These are phyloP conservation scores for Toxotes chatareus DNA, from an alignment of 2,113 vertebrate genomes.

Conservation along the genomic window DNA sequence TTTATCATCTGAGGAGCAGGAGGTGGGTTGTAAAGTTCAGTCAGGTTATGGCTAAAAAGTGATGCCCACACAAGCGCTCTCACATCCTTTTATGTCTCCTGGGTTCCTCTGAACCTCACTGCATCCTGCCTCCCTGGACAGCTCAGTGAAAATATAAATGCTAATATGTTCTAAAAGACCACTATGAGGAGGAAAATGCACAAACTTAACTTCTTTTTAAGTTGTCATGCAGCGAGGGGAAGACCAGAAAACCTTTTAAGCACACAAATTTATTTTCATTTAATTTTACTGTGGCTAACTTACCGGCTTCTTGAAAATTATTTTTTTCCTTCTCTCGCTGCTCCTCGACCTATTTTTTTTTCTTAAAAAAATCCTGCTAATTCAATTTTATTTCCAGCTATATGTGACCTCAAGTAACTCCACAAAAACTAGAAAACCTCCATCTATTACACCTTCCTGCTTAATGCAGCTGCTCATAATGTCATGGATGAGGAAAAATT, in stretches of 20 bases:
- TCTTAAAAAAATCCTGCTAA: neutral
- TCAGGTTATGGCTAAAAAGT: slow-evolving; percentile 2
- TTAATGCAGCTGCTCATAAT: slow-evolving; percentile 34
- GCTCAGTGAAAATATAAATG: slow-evolving; percentile 6
- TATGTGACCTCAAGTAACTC: neutral
- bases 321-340: no score
- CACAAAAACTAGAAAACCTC: neutral
- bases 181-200: neutral
- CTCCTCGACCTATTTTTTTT: neutral
- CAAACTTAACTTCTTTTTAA: neutral
- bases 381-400: neutral
- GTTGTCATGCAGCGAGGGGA: neutral
- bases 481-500: slow-evolving; percentile 34
- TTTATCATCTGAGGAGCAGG: slow-evolving; percentile 37
- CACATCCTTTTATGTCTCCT: slow-evolving; percentile 19
- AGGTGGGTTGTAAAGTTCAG: slow-evolving; percentile 10
- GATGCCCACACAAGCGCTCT: slow-evolving; percentile 6
- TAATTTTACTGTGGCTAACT: neutral
- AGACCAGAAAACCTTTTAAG: neutral
- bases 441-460: neutral
- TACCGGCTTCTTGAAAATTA: neutral
- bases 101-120: slow-evolving; percentile 9
- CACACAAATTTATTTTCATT: neutral
- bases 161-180: slow-evolving; percentile 4
- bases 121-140: neutral